Conservation (phyloP, 2,888 invertebrate genomes). For the Drosophila greeni region DNA sequence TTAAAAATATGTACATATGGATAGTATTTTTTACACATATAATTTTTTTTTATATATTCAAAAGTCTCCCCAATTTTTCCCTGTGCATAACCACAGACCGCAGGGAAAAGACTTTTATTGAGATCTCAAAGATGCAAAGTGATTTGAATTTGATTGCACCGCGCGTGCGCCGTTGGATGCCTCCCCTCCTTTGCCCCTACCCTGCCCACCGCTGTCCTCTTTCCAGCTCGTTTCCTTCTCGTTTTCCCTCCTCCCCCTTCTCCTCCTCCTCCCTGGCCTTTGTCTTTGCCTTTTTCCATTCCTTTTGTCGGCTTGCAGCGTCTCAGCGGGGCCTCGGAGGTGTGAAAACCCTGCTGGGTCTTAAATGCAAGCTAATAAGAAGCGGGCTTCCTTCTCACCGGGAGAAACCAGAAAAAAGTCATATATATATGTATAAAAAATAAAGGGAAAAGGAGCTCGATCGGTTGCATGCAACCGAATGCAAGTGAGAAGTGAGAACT, state of each 20-base stretch:
- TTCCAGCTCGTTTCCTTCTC: constrained; percentile 3
- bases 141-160: constrained; percentile 74
- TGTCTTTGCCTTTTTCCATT: constrained; percentile 15
- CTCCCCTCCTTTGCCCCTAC: constrained; percentile 6
- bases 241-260: constrained; percentile 1
- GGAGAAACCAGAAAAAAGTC: neutral
- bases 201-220: neutral
- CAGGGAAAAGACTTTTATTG: constrained; percentile 70
- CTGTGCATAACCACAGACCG: constrained; percentile 16
- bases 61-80: neutral
- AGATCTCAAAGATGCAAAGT: constrained; percentile 78
- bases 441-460: constrained; percentile 30
- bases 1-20: neutral
- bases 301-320: constrained; percentile 39
- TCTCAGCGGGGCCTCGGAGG: constrained; percentile 77
- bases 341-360: constrained; percentile 79
- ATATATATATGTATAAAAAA: neutral
- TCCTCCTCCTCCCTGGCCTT: constrained; percentile 1
- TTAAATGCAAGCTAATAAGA: constrained; percentile 77
- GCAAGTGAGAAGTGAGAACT: constrained; percentile 13
- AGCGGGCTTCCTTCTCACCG: constrained; percentile 31
- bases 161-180: constrained; percentile 58
- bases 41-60: too few relatives aligned
- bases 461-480: constrained; percentile 41
- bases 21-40: neutral